Evolutionary conservation across 2,797 vertebrate species (phyloP), one percentile per base, ranked within the genome.

Genomic region (Pipistrellus pygmaeus): DNA sequence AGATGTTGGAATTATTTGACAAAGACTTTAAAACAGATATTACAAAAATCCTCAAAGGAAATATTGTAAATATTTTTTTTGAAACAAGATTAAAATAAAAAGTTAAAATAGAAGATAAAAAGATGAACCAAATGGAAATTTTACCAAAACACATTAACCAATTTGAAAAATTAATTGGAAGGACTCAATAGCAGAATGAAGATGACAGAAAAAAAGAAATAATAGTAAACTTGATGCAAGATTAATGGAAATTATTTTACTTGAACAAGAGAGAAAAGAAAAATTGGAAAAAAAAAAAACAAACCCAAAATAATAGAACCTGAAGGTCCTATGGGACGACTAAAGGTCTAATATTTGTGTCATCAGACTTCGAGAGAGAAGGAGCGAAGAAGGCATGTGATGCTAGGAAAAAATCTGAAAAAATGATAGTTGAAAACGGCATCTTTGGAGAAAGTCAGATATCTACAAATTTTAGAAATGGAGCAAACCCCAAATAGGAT

Each of bases 1-100:
- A 88, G 13, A 90, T 71, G 10, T 48, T 92, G 41, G 64, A 72
- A 85, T 90, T 72, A 83, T 84, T 92, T 71, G 27, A 64, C 12
- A 53, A 73, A 46, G 51, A 90, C 30, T 92, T 86, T 92, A 77
- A 87, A 86, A 53, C n/a, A 48, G 25, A 23, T 64, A 38, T n/a
- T 87, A 75, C 69, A 77, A 94, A 94, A 89, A 60, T 90, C 21
- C 25, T 87, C 38, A 93, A 91, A 84, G 35, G 46, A 76, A 68
- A 18, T 78, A 64, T 62, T 15, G 10, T 78, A 41, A 85, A 48
- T 46, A 78, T 35, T 51, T 44, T 60, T 48, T 60, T 48, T 84
- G 82, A 77, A 92, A 71, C n/a, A 76, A 94, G 55, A 23, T 57
- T 82, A 77, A 83, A 90, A 48, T 41, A 44, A 12, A 78, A 86